Base-by-base conservation (phyloP, 2,113 vertebrate genomes). In the Microcebus murinus region DNA sequence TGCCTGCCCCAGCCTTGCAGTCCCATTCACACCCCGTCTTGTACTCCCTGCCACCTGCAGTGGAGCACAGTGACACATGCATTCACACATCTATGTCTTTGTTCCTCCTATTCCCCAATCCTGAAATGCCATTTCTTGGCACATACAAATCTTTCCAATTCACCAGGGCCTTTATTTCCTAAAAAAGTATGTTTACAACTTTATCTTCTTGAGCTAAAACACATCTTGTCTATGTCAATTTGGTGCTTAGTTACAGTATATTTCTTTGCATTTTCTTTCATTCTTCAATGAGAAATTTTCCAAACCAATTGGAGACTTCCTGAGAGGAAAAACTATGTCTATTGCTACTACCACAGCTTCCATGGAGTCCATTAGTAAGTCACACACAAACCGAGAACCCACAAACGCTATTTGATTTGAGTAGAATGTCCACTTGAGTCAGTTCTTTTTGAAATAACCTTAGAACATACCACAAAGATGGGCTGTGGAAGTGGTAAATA, bases 261-360 rank as follows among this genome's bases (percentile, higher is more conserved):
- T 45, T 89, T 61, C 39, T 67, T 42, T 77, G 50, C 85, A 8
- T 84, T 74, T 93, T 82, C 34, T 81, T 59, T 93, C 90, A 45
- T 67, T 67, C 45, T 42, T 70, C 76, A 89, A 70, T 82, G 36
- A 80, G 76, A 94, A 73, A 55, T 88, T 89, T 84, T n/a, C 52
- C 45, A 94, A 85, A 18, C 29, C 45, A 74, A n/a, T 6, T 63
- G 79, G 10, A 65, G 70, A 77, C 31, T 91, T 80, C 17, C 65
- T 74, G 71, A 57, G 21, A 65, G 21, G 55, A 55, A 73, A 59
- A 15, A 55, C 39, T 50, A 17, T 63, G 17, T 63, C 68, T 87
- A 67, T 87, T 7, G 25, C 48, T 71, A 59, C 48, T 90, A 34
- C 29, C 3, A 1, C 45, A 73, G 45, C 13, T 92, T 48, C 76